Evolutionary conservation across 1,140 invertebrate genomes (phyloP).

Genomic region (Brachionus paranguensis): DNA sequence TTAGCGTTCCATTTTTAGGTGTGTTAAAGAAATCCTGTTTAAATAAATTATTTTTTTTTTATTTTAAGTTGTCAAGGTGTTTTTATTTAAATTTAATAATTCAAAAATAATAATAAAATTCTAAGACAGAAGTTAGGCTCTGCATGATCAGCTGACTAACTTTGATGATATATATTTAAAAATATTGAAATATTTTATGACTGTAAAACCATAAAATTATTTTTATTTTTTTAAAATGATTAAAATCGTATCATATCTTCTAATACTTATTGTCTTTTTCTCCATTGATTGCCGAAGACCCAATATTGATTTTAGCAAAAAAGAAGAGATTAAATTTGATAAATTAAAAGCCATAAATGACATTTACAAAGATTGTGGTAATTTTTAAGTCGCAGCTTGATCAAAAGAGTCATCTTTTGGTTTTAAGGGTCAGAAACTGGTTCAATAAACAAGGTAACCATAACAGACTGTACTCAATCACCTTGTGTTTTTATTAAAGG

Average conservation of each 20-base stretch:
- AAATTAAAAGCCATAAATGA: neutral
- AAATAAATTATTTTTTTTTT: neutral
- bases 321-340: neutral
- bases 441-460: neutral
- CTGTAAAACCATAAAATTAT: neutral
- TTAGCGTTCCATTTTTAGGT: neutral
- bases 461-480: neutral
- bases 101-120: neutral
- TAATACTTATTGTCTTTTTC: neutral
- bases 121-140: neutral
- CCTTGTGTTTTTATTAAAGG: neutral
- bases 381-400: neutral
- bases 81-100: no score
- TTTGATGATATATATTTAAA: neutral
- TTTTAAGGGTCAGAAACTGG: constrained; percentile 18
- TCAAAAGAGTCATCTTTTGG: neutral
- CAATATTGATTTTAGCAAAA: neutral
- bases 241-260: neutral
- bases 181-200: neutral
- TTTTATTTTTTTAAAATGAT: neutral
- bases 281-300: neutral
- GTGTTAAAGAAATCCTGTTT: neutral
- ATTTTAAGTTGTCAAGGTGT: neutral
- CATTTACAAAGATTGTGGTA: constrained; percentile 25
- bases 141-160: neutral